A percentile compares a stretch with the other conserved stretches of the same genome.
phyloP scores from a whole-genome alignment of 2,888 invertebrate genomes.

The Gonocerus acuteangulatus region DNA sequence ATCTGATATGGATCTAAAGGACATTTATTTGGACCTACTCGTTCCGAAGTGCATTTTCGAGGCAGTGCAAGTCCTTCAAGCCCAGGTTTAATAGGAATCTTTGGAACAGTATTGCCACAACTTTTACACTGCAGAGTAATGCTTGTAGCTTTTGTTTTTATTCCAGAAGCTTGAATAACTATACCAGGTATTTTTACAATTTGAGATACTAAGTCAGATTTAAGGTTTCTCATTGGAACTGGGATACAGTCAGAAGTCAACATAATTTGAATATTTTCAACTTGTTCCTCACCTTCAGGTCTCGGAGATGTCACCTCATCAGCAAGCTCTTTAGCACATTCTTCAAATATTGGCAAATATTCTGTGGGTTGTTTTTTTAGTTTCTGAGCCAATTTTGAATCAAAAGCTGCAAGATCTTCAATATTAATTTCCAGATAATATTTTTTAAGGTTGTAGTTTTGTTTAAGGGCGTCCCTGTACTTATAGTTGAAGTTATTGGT shows the following conservation, averaged over 20 bases:
- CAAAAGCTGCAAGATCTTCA: constrained; percentile 89
- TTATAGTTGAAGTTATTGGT: constrained; percentile 92
- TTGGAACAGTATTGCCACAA: constrained; percentile 81
- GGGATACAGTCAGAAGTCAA: constrained; percentile 77
- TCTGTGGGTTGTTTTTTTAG: constrained; percentile 87
- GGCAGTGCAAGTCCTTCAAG: constrained; percentile 93
- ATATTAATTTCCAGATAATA: constrained; percentile 87
- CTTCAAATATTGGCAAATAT: constrained; percentile 83
- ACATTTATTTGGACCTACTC: constrained; percentile 85
- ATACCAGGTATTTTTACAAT: constrained; percentile 94
- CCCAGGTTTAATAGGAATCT: constrained; percentile 86
- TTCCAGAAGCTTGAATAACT: constrained; percentile 84
- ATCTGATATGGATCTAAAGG: constrained; percentile 97
- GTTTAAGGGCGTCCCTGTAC: constrained; percentile 89
- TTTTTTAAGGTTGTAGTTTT: constrained; percentile 82
- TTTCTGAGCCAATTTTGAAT: constrained; percentile 86
- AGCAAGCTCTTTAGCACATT: constrained; percentile 91
- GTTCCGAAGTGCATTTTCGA: constrained; percentile 87
- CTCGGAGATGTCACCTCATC: constrained; percentile 93
- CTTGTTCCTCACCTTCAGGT: constrained; percentile 78
- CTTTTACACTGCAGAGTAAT: constrained; percentile 93
- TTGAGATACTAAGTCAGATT: constrained; percentile 87
- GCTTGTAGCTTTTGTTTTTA: constrained; percentile 89
- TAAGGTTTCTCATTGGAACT: constrained; percentile 71
- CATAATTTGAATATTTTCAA: constrained; percentile 89